phyloP scores from a whole-genome alignment of 92 coral and sea anemone species.

The Plumapathes pennacea region DNA sequence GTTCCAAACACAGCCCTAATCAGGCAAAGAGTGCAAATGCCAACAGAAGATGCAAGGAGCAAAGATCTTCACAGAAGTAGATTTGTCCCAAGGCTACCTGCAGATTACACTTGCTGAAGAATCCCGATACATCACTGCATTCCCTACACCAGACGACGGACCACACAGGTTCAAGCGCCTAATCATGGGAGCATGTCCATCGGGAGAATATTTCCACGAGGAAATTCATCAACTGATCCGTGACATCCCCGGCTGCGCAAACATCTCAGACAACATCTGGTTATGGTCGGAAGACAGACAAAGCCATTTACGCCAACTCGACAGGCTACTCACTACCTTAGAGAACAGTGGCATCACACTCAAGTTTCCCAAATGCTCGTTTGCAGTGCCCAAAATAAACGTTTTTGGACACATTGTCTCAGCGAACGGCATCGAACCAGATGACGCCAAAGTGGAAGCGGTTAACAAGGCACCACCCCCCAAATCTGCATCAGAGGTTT shows the following conservation, averaged over 20 bases:
- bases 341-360: conserved; percentile 25
- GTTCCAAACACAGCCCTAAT: conserved; percentile 42
- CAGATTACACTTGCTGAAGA: conserved; percentile 35
- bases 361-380: conserved; percentile 36
- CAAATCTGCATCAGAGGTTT: conserved; percentile 34
- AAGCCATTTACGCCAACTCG: conserved; percentile 17
- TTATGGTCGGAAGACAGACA: conserved; percentile 16
- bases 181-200: conserved; percentile 39
- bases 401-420: conserved; percentile 54
- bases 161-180: conserved; percentile 18
- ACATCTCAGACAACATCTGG: conserved; percentile 60
- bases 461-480: conserved; percentile 14
- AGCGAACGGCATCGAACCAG: conserved; percentile 42
- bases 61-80: conserved; percentile 40
- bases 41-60: conserved; percentile 55
- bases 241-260: conserved; percentile 19
- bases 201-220: conserved; percentile 55
- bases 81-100: conserved; percentile 44
- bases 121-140: conserved; percentile 45
- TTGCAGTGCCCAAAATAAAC: conserved; percentile 18
- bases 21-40: no score
- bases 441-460: conserved; percentile 16
- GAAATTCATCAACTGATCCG: conserved; percentile 32
- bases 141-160: conserved; percentile 43
- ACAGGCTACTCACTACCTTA: conserved; percentile 19